Base-by-base conservation (phyloP, 2,113 vertebrate species). In the Podocnemis expansa region DNA sequence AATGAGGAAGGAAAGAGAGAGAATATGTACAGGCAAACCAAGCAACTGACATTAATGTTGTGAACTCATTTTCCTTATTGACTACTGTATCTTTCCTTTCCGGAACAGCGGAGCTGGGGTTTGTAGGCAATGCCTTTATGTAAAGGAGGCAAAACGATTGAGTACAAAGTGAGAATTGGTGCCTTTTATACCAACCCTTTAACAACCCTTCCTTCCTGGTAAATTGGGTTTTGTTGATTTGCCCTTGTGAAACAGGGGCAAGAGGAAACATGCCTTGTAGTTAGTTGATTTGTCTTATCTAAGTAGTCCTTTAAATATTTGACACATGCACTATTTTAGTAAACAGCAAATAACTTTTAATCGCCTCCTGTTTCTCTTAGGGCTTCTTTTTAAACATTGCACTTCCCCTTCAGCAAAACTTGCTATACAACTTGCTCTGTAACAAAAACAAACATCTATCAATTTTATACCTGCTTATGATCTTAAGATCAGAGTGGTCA, bases 361-460 rank as follows among this genome's bases (percentile, higher is more conserved):
- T 81, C 19, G 81, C 54, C 47, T 79, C 29, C 85, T 76, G 79
- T 94, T 38, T 85, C 60, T 87, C 56, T 25, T 78, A 49, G 90
- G 73, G 67, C 88, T 85, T 0, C 83, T 76, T 91, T 91, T 90
- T 90, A 73, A 0, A 0, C 8, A 84, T 78, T 81, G 38, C 55
- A 56, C 43, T 92, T 93, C 51, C 8, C 29, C 54, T 96, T 86
- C 89, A 80, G 54, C 19, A 80, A 89, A 90, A 67, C 84, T 91
- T 92, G 80, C 73, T 94, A 51, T 51, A 51, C 51, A 51, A 51
- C 51, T 51, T 51, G 51, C 51, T 13, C 10, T 51, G 51, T 51
- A 51, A 8, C 51, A 51, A 51, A 47, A 51, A 51, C 13, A 51
- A 51, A 51, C 51, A 51, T 9, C 51, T 51, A 51, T 51, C 10